Evolutionary conservation across 2,797 vertebrate species (phyloP).

Genomic region (Oreortyx pictus): DNA sequence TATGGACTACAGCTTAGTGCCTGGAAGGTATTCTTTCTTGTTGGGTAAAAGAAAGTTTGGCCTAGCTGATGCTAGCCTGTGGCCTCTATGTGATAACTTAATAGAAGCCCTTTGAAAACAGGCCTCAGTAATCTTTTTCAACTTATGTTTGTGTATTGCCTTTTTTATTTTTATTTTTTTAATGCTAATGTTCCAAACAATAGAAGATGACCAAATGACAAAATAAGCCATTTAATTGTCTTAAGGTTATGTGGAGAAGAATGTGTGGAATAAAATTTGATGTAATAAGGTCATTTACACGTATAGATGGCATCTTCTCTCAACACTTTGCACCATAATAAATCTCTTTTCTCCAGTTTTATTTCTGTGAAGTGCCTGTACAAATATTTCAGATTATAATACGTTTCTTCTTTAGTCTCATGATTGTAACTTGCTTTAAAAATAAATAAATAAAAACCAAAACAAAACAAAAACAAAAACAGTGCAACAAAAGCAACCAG

Average conservation of each 20-base stretch:
- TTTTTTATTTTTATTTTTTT: slow-evolving; percentile 21
- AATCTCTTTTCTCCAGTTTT: not conserved
- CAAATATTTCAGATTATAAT: not conserved
- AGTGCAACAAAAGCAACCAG: not conserved
- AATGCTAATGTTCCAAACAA: not conserved
- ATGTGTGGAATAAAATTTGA: not conserved
- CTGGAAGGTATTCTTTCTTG: not conserved
- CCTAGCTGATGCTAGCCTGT: not conserved
- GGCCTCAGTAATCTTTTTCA: not conserved
- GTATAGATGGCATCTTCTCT: not conserved
- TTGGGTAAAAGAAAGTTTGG: not conserved
- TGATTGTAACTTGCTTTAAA: not conserved
- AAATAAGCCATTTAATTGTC: not conserved
- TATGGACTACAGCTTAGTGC: not conserved
- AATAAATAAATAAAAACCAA: accelerated
- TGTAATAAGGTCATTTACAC: not conserved
- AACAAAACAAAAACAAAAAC: not conserved
- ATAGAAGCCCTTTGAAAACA: not conserved
- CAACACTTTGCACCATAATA: not conserved
- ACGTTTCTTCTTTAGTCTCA: not conserved
- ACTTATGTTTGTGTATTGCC: not conserved
- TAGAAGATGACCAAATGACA: not conserved
- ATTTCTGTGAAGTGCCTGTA: not conserved
- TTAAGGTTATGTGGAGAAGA: not conserved
- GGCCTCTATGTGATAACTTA: not conserved